Evolutionary conservation across 2,113 vertebrate genomes (phyloP).

Genomic region (Columba livia): DNA sequence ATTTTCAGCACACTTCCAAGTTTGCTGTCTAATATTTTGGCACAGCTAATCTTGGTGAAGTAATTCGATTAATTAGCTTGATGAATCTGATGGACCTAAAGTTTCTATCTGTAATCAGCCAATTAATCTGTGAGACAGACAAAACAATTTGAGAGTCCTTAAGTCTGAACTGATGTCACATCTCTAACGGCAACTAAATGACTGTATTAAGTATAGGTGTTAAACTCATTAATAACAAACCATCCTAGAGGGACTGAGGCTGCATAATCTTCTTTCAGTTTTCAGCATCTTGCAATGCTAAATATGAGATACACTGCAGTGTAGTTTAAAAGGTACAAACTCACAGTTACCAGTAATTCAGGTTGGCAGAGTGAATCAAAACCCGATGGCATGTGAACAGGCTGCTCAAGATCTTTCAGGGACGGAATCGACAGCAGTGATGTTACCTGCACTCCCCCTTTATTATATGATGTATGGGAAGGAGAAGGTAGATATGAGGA

Average conservation of each 20-base stretch:
- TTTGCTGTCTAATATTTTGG: neutral
- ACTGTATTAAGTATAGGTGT: neutral
- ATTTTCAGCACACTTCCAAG: neutral
- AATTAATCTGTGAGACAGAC: constrained; percentile 37
- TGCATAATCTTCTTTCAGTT: neutral
- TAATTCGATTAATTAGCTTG: constrained; percentile 56
- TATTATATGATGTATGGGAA: neutral
- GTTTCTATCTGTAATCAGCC: constrained; percentile 39
- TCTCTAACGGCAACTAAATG: constrained; percentile 21
- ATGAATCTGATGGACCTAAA: constrained; percentile 34
- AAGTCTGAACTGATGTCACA: neutral
- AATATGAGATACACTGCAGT: neutral
- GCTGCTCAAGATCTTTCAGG: neutral
- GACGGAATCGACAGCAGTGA: neutral
- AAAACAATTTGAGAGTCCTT: constrained; percentile 41
- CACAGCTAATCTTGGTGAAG: neutral
- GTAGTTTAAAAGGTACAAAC: neutral
- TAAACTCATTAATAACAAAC: constrained; percentile 3
- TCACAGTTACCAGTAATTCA: neutral
- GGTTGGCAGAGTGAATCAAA: neutral
- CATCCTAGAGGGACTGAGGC: neutral
- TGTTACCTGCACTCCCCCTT: neutral
- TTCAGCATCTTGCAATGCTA: neutral
- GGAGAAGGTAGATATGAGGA: neutral
- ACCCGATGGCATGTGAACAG: neutral